Conservation (phyloP, 2,113 vertebrate genomes). For the Petromus typicus region DNA sequence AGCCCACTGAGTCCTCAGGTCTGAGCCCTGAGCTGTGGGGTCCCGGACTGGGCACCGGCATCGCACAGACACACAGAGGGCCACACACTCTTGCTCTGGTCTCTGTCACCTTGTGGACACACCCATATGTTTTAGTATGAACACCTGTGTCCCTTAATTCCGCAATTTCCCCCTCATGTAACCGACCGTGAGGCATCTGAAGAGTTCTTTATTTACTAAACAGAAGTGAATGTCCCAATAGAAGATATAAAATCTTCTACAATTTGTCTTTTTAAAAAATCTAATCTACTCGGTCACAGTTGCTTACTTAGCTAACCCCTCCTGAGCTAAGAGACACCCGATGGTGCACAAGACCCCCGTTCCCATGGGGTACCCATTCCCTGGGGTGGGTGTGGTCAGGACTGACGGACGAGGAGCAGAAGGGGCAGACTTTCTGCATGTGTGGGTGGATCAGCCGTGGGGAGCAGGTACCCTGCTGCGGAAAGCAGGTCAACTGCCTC, state of each 20-base stretch:
- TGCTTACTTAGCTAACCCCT: background rate
- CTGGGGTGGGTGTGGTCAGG: rapidly evolving
- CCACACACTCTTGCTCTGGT: rapidly evolving
- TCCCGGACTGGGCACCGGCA: rapidly evolving
- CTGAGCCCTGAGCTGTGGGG: background rate
- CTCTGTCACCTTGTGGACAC: background rate
- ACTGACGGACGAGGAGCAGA: rapidly evolving
- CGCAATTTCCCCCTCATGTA: background rate
- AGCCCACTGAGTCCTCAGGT: rapidly evolving
- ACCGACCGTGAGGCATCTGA: background rate
- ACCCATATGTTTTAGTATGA: background rate
- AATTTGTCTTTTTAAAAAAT: background rate
- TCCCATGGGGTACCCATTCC: background rate
- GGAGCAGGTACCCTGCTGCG: background rate
- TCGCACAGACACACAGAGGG: background rate
- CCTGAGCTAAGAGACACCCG: rapidly evolving
- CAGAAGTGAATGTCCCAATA: background rate
- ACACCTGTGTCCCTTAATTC: background rate
- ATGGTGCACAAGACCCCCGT: rapidly evolving
- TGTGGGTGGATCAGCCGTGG: background rate
- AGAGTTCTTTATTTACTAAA: background rate
- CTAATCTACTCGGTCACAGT: background rate
- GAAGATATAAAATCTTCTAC: background rate
- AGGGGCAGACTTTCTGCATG: background rate
- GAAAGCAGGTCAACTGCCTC: background rate